Evolutionary conservation across 2,797 vertebrate genomes (phyloP), one percentile per base, ranked within the genome.

Genomic region (Crocodylus rhombifer): DNA sequence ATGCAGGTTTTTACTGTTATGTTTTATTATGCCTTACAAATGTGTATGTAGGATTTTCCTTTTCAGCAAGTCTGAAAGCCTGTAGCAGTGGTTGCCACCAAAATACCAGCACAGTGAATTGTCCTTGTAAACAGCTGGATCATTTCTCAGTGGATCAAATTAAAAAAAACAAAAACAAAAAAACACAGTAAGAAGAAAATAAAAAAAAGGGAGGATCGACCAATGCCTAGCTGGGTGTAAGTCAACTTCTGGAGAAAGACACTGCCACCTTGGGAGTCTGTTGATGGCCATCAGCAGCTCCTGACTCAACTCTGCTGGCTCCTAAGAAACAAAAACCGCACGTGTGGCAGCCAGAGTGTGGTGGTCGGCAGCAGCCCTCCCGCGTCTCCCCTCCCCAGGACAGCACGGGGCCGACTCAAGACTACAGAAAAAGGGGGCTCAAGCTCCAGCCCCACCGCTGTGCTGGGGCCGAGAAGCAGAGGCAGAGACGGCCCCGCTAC

Each of bases 121-220:
- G 93, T 95, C 96, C 92, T 92, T 97, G 97, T 97, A 98, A 98
- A 98, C 95, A 97, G 97, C 97, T 96, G 97, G 97, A 95, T 94
- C 86, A 63, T 95, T 97, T 92, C 94, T 93, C 83, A 95, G 87
- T 96, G 74, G 96, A 96, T 74, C 42, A 51, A 51, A 51, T 51
- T 51, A 4, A 36, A 51, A 51, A 51, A 51, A 51, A 51, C 42
- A 51, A 51, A 51, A 42, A 42, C 36, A 42, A 42, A 42, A 42
- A 42, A 42, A 42, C 42, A 10, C 42, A 51, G 42, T 51, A 51
- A 51, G 42, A 51, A 51, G 42, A 51, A 51, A 60, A 92, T 71
- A 6, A 65, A 80, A 84, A 86, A 95, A 93, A 92, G 80, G 84
- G 91, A 84, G 5, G 96, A 92, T 85, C 82, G 90, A 85, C 77